These are phyloP conservation scores for Idaea dimidiata DNA, from an alignment of 2,888 invertebrate species.

Conservation along the genomic window DNA sequence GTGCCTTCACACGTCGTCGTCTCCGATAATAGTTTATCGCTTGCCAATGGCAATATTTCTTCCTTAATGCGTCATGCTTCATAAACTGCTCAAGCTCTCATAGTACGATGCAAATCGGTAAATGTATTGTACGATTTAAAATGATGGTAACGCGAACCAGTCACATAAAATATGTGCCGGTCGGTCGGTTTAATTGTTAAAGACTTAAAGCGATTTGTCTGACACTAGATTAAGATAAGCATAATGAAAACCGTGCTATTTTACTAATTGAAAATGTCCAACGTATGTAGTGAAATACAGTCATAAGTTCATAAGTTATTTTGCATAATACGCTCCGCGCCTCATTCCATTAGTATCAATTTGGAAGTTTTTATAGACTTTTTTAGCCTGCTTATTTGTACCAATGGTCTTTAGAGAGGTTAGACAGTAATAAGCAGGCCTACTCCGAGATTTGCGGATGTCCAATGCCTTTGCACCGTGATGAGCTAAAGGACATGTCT, in stretches of 20 bases:
- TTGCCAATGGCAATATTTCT: conserved; percentile 41
- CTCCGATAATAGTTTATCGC: conserved; percentile 21
- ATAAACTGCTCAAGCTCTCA: conserved; percentile 40
- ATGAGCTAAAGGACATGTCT: too few species aligned
- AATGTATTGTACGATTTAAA: conserved; percentile 20
- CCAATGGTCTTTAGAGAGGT: too few species aligned
- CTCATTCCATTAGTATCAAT: background rate
- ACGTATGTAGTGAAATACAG: background rate
- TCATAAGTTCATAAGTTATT: background rate
- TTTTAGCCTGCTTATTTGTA: background rate
- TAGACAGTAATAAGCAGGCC: too few species aligned
- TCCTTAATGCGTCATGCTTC: conserved; percentile 33
- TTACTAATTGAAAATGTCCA: background rate
- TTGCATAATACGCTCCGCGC: background rate
- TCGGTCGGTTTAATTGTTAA: conserved; percentile 14
- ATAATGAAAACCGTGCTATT: background rate
- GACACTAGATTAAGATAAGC: background rate
- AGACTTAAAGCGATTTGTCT: background rate
- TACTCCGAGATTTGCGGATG: too few species aligned
- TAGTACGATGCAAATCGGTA: conserved; percentile 34
- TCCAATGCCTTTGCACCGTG: too few species aligned
- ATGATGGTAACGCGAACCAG: conserved; percentile 13
- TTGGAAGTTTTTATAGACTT: background rate
- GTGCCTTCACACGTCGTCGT: conserved; percentile 16
- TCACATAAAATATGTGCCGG: conserved; percentile 16